Conservation (phyloP, 2,797 vertebrate genomes). For the Sebastes melanostomus region DNA sequence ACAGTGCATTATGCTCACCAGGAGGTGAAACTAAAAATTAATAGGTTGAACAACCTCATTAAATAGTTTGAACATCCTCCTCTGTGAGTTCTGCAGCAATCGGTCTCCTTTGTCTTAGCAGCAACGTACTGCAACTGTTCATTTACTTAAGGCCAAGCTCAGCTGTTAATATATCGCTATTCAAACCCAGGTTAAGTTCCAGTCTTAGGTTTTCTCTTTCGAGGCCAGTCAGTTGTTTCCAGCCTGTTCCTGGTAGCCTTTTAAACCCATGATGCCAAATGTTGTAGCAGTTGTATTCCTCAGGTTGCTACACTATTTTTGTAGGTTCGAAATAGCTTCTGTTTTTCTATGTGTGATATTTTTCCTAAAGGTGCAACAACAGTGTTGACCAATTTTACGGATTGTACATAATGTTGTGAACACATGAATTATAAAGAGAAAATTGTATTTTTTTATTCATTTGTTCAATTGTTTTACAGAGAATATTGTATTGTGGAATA, state of each 20-base stretch:
- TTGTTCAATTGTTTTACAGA: conserved; percentile 47
- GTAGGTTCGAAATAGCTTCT: conserved; percentile 7
- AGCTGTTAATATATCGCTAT: conserved; percentile 1
- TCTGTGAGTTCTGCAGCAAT: conserved; percentile 4
- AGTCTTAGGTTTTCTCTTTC: not conserved
- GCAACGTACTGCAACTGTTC: not conserved
- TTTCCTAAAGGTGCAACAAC: conserved; percentile 15
- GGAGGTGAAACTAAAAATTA: not conserved
- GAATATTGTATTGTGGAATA: conserved; percentile 53
- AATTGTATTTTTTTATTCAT: conserved; percentile 61
- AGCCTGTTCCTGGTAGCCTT: conserved; percentile 12
- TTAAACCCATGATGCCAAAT: conserved; percentile 18
- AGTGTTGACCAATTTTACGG: conserved; percentile 9
- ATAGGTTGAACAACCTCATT: not conserved
- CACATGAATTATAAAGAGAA: conserved; percentile 5
- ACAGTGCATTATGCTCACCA: not conserved
- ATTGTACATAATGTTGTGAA: conserved; percentile 41
- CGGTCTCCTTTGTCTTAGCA: not conserved
- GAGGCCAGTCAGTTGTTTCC: conserved; percentile 8
- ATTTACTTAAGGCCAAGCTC: not conserved
- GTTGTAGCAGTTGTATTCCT: conserved; percentile 11
- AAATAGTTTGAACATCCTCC: not conserved
- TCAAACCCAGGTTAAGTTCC: conserved; percentile 56
- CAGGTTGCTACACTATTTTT: conserved; percentile 2
- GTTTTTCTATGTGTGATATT: conserved; percentile 24